Percentiles rank a stretch among this genome's conserved stretches.
These are phyloP conservation scores for Arge pagana DNA, from an alignment of 2,888 invertebrate species.

Conservation along the genomic window DNA sequence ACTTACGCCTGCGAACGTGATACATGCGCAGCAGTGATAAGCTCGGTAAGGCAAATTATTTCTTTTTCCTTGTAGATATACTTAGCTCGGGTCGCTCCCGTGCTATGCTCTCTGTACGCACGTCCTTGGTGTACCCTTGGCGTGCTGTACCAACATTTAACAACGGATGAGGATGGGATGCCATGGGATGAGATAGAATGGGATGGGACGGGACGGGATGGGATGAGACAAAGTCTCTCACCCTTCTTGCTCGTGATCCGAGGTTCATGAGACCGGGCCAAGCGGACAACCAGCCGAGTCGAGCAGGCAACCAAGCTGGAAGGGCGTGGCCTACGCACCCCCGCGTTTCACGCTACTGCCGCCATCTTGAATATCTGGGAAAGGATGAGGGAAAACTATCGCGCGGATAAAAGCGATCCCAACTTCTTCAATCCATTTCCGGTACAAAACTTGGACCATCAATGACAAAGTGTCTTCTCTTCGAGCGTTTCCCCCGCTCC, in stretches of 20 bases:
- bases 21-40: too few relatives aligned
- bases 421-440: too few relatives aligned
- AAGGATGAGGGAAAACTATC: conserved; percentile 12
- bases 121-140: conserved; percentile 16
- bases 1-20: too few relatives aligned
- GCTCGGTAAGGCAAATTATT: too few relatives aligned
- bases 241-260: conserved; percentile 1
- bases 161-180: too few relatives aligned
- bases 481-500: too few relatives aligned
- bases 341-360: conserved; percentile 39
- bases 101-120: too few relatives aligned
- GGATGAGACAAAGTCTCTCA: conserved; percentile 1
- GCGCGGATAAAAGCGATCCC: too few relatives aligned
- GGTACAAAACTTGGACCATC: neutral
- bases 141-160: conserved; percentile 6
- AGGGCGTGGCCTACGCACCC: conserved; percentile 53
- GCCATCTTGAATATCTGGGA: conserved; percentile 46
- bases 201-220: neutral
- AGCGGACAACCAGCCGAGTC: conserved; percentile 7
- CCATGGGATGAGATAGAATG: neutral
- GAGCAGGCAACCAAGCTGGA: conserved; percentile 16
- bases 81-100: too few relatives aligned
- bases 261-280: too few relatives aligned
- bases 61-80: too few relatives aligned
- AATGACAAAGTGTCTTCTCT: neutral